Evolutionary conservation across 2,888 invertebrate species (phyloP).

Genomic region (Pristionchus fissidentatus): DNA sequence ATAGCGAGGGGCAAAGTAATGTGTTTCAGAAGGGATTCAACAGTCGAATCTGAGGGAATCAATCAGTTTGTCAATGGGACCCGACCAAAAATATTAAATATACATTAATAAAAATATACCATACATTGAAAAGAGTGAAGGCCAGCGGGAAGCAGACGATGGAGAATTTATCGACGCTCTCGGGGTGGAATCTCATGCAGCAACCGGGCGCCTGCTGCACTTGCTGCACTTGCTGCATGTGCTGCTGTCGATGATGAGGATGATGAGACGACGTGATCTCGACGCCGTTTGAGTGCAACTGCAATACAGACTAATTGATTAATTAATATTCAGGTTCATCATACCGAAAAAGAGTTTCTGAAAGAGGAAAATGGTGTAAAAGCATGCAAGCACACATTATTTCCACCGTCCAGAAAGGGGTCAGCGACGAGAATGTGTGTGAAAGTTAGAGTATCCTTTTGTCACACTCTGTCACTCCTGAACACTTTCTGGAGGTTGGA

Average conservation of each 20-base stretch:
- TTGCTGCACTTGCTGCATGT: too few relatives aligned
- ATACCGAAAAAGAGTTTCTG: neutral
- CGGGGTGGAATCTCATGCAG: slow-evolving; percentile 67
- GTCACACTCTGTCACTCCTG: neutral
- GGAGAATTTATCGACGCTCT: slow-evolving; percentile 92
- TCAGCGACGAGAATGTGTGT: neutral
- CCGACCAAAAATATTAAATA: neutral
- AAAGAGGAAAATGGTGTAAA: neutral
- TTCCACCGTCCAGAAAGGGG: neutral
- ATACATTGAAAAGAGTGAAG: slow-evolving; percentile 92
- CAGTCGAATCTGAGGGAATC: too few relatives aligned
- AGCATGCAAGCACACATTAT: too few relatives aligned
- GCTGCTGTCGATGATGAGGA: neutral
- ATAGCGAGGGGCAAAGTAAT: neutral
- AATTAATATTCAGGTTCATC: neutral
- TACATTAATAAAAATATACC: slow-evolving; percentile 20
- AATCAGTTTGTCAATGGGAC: neutral
- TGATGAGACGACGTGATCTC: neutral
- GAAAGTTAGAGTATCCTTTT: neutral
- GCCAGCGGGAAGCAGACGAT: slow-evolving; percentile 94
- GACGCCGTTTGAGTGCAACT: slow-evolving; percentile 13
- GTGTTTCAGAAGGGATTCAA: too few relatives aligned
- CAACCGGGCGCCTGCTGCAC: slow-evolving; percentile 60
- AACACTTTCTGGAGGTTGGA: neutral
- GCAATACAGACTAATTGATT: neutral